Evolutionary conservation across 2,113 vertebrate genomes (phyloP).

Genomic region (Sterna hirundo): DNA sequence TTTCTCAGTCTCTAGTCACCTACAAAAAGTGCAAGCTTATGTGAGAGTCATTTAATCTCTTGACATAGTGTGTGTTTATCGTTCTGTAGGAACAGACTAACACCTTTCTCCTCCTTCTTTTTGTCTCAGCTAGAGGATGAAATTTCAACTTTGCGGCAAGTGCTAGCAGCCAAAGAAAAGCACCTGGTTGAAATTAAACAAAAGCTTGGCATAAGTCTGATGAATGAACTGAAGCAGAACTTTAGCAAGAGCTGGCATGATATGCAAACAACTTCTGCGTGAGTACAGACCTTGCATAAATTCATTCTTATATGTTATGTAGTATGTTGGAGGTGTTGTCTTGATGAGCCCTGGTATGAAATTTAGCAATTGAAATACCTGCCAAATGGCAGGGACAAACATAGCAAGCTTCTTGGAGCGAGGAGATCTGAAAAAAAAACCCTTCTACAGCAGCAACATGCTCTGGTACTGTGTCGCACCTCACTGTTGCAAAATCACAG

Average conservation of each 20-base stretch:
- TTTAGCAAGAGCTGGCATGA: constrained; percentile 93
- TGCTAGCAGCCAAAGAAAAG: constrained; percentile 92
- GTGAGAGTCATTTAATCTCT: neutral
- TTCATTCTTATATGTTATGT: neutral
- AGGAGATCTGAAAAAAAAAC: neutral
- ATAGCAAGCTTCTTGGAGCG: neutral
- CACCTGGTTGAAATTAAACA: constrained; percentile 90
- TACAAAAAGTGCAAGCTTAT: neutral
- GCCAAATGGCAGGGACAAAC: neutral
- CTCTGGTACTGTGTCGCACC: neutral
- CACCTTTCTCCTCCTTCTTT: neutral
- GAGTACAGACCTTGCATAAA: constrained; percentile 66
- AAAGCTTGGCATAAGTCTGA: constrained; percentile 88
- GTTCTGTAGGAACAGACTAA: neutral
- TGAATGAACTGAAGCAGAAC: constrained; percentile 91
- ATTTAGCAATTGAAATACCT: neutral
- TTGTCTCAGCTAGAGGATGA: constrained; percentile 90
- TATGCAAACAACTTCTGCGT: constrained; percentile 93
- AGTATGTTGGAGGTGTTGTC: neutral
- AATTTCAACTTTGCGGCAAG: constrained; percentile 91
- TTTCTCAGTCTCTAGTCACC: neutral
- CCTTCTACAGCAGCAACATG: neutral
- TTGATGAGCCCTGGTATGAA: neutral
- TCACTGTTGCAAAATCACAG: neutral
- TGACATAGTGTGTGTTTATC: neutral